A percentile compares a stretch with the other conserved stretches of the same genome.
These are phyloP conservation scores for Caenorhabditis latens DNA, from an alignment of 1,140 invertebrate genomes.

Conservation along the genomic window DNA sequence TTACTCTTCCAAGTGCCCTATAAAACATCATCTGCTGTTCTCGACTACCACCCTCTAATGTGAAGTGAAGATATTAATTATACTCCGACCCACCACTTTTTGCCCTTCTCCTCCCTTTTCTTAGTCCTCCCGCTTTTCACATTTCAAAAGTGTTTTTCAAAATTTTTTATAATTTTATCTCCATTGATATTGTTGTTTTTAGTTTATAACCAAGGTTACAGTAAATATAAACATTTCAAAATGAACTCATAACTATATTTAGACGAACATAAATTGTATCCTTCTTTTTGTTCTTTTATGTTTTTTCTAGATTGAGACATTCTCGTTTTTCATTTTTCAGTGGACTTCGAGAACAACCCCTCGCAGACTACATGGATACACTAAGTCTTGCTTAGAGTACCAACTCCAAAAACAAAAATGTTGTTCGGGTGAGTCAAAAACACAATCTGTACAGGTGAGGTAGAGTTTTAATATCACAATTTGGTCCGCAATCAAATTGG, in stretches of 20 bases:
- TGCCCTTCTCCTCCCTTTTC: not conserved
- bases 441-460: no score
- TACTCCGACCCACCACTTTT: not conserved
- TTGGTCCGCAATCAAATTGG: no score
- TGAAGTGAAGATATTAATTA: not conserved
- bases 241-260: no score
- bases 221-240: no score
- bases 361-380: not conserved
- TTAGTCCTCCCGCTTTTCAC: not conserved
- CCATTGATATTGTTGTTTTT: no score
- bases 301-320: not conserved
- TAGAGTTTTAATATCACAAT: no score
- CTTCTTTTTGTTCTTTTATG: not conserved
- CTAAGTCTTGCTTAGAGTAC: not conserved
- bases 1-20: not conserved
- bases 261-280: no score
- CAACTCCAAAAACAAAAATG: not conserved
- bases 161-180: no score
- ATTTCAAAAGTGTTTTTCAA: not conserved
- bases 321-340: not conserved
- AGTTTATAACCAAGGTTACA: no score
- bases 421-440: slow-evolving; percentile 24
- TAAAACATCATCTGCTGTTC: not conserved
- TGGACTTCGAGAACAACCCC: not conserved
- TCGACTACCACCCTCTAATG: not conserved